Evolutionary conservation across 30 jellyfish, hydroid and myxozoan species (phyloP), one percentile per base, ranked within the genome.

Genomic region (Turritopsis dohrnii): DNA sequence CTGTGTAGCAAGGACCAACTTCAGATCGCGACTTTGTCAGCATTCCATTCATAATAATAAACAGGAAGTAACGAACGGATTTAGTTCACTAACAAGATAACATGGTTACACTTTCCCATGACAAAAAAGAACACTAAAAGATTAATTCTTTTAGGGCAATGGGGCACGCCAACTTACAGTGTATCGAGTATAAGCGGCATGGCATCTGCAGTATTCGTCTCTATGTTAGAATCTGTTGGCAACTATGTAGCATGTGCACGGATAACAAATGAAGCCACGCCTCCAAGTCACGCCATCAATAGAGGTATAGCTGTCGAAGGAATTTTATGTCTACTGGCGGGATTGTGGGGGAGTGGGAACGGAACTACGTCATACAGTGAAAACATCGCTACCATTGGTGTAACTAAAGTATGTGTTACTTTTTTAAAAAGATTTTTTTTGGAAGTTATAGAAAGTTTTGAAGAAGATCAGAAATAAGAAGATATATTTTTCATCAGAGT

Each of bases 231-330:
- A 71, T 92, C 97, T 29, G 54, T 92, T 19, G 97, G 97, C 3
- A 95, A 92, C 60, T 92, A 92, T 87, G 84, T 85, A 88, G 96
- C 96, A 73, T 92, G 97, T 69, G 97, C 97, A 5, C 80, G 97
- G 65, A 76, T 92, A 9, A 75, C 95, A 66, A 96, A 94, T 16
- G 97, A 92, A 3, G 96, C 96, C 1, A 89, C 95, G 19, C 97
- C 97, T 8, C 96, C 97, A 4, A 28, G 52, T 20, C 97, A 92
- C 71, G 97, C 97, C 1, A 81, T 92, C 81, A 92, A 84, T 71
- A 75, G 97, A 31, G 97, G 97, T 18, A 92, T 92, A 65, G 96
- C 89, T 29, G 84, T 87, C 17, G 97, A 92, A 80, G 97, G 97
- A 19, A 7, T 81, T 16, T 54, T 29, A 24, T 81, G 88, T 60